Percentiles rank a stretch among this genome's conserved stretches.
These are phyloP conservation scores for Xestia xanthographa DNA, from an alignment of 2,888 invertebrate species.

Conservation along the genomic window DNA sequence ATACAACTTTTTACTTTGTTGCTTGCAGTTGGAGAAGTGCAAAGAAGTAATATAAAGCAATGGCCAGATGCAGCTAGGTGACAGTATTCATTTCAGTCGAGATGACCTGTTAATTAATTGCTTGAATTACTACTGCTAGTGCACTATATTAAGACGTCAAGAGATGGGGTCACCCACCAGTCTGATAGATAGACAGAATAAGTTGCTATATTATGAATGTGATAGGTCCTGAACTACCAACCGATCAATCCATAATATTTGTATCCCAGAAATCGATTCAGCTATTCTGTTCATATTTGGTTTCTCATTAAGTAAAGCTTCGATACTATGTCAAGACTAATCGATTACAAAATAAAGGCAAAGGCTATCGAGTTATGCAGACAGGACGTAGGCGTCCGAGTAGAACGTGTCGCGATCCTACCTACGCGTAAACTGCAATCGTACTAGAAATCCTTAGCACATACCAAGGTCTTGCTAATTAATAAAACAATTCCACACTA, in stretches of 20 bases:
- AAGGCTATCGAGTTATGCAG: constrained; percentile 57
- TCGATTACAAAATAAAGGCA: constrained; percentile 64
- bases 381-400: constrained; percentile 62
- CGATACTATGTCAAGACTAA: constrained; percentile 22
- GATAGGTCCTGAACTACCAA: neutral
- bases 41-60: neutral
- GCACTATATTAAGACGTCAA: neutral
- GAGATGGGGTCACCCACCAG: neutral
- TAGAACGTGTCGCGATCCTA: constrained; percentile 58
- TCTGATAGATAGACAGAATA: neutral
- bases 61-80: neutral
- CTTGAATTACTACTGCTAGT: neutral
- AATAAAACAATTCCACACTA: constrained; percentile 44
- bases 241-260: neutral
- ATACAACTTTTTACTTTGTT: neutral
- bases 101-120: neutral
- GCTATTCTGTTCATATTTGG: neutral
- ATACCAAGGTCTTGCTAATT: constrained; percentile 60
- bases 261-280: neutral
- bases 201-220: neutral
- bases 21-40: neutral
- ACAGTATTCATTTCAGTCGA: neutral
- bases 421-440: constrained; percentile 66
- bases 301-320: neutral
- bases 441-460: constrained; percentile 62